A percentile compares a stretch with the other conserved stretches of the same genome.
These are phyloP conservation scores for Maniola hyperantus DNA, from an alignment of 2,888 invertebrate species.

Conservation along the genomic window DNA sequence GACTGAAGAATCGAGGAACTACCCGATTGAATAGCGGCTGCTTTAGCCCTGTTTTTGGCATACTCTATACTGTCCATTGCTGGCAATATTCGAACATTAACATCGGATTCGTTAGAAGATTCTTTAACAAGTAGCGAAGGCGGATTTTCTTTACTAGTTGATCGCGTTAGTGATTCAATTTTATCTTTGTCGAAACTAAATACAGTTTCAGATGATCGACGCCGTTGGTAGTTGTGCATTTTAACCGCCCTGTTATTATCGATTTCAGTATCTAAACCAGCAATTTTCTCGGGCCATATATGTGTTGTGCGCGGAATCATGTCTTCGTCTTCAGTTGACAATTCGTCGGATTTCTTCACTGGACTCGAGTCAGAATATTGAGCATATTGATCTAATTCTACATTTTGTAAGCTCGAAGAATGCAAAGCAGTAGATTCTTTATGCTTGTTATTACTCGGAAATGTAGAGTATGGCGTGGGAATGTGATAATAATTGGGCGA, in stretches of 20 bases:
- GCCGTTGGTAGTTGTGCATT: constrained; percentile 80
- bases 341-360: constrained; percentile 68
- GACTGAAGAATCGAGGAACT: constrained; percentile 82
- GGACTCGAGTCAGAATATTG: constrained; percentile 66
- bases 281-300: constrained; percentile 82
- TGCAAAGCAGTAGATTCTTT: constrained; percentile 84
- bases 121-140: constrained; percentile 71
- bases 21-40: constrained; percentile 64
- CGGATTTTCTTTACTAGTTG: constrained; percentile 68
- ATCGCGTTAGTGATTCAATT: constrained; percentile 87
- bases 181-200: constrained; percentile 90
- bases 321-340: constrained; percentile 80
- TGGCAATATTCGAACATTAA: constrained; percentile 73
- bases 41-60: constrained; percentile 81
- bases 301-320: constrained; percentile 75
- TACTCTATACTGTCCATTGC: constrained; percentile 82
- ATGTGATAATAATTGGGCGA: constrained; percentile 81
- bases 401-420: constrained; percentile 87
- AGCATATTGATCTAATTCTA: constrained; percentile 85
- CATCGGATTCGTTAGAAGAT: constrained; percentile 79
- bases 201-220: constrained; percentile 88
- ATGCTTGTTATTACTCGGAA: constrained; percentile 82
- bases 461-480: constrained; percentile 84
- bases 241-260: constrained; percentile 71
- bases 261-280: constrained; percentile 78